These are phyloP conservation scores for Platerodrilus igneus DNA, from an alignment of 2,888 invertebrate genomes.

Conservation along the genomic window DNA sequence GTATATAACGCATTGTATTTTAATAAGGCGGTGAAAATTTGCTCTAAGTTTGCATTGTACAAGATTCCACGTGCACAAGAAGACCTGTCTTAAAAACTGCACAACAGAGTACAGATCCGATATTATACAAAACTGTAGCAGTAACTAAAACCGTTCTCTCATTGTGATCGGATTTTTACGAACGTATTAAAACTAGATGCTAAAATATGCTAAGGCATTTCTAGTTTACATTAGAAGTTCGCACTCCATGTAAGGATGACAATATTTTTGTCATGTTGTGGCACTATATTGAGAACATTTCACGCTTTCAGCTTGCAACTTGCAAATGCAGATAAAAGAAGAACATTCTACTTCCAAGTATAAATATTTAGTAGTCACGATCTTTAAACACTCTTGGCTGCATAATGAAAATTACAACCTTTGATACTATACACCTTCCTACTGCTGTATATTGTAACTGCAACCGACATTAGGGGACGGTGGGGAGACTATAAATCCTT, in stretches of 20 bases:
- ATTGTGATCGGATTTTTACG: too few relatives aligned
- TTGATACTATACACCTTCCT: too few relatives aligned
- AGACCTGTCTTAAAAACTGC: too few relatives aligned
- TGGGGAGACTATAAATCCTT: too few relatives aligned
- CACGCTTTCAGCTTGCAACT: slow-evolving; percentile 25
- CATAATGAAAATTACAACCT: slow-evolving; percentile 24
- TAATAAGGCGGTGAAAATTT: slow-evolving; percentile 24
- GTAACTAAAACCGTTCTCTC: too few relatives aligned
- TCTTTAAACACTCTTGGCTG: slow-evolving; percentile 23
- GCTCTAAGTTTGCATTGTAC: slow-evolving; percentile 13
- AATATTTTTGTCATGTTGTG: slow-evolving; percentile 3
- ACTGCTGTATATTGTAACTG: too few relatives aligned
- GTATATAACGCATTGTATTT: slow-evolving; percentile 24
- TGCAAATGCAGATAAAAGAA: slow-evolving; percentile 27
- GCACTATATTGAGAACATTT: slow-evolving; percentile 23
- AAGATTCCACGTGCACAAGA: too few relatives aligned
- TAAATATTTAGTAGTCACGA: slow-evolving; percentile 33
- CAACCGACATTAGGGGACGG: too few relatives aligned
- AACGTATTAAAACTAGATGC: slow-evolving; percentile 8
- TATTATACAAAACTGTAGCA: too few relatives aligned
- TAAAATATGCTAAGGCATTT: slow-evolving; percentile 6
- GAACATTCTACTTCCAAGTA: slow-evolving; percentile 23
- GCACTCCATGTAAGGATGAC: slow-evolving; percentile 15
- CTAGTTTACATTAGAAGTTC: slow-evolving; percentile 13
- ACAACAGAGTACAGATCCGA: too few relatives aligned